Conservation (phyloP, 2,888 invertebrate genomes). For the Teleiodes luculella region DNA sequence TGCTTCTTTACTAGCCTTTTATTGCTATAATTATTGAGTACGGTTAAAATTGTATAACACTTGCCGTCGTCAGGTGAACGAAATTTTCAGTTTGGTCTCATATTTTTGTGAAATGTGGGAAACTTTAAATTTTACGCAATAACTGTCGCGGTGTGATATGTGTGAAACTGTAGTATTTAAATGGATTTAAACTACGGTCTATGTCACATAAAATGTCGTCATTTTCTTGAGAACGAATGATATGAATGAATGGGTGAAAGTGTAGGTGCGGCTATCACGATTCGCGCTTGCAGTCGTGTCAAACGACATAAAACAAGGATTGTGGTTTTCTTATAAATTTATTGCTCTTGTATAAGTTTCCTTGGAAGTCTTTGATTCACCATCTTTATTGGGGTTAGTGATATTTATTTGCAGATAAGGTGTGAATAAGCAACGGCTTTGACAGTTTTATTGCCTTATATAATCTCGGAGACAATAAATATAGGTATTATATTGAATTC, state of each 20-base stretch:
- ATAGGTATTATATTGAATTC: neutral
- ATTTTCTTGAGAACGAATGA: conserved; percentile 32
- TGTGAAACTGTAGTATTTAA: conserved; percentile 25
- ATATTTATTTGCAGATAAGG: neutral
- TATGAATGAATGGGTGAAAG: conserved; percentile 59
- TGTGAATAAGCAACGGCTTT: neutral
- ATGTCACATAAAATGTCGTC: conserved; percentile 30
- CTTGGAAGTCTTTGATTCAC: conserved; percentile 9
- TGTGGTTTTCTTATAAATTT: conserved; percentile 25
- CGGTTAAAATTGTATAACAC: conserved; percentile 8
- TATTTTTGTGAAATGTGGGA: conserved; percentile 24
- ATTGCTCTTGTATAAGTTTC: conserved; percentile 17
- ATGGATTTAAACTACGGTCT: conserved; percentile 26
- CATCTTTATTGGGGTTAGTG: neutral
- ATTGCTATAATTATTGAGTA: conserved; percentile 25
- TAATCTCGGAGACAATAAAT: neutral
- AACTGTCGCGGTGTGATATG: conserved; percentile 29
- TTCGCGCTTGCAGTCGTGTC: conserved; percentile 38
- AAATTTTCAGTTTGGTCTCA: conserved; percentile 12
- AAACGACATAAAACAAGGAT: conserved; percentile 16
- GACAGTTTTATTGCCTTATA: neutral
- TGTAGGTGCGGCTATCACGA: conserved; percentile 57
- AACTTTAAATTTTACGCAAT: conserved; percentile 29
- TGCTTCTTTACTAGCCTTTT: conserved; percentile 25
- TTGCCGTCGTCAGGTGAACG: neutral